Percentiles rank a stretch among this genome's conserved stretches.
phyloP scores from a whole-genome alignment of 2,797 vertebrate genomes.

The Falco berigora region DNA sequence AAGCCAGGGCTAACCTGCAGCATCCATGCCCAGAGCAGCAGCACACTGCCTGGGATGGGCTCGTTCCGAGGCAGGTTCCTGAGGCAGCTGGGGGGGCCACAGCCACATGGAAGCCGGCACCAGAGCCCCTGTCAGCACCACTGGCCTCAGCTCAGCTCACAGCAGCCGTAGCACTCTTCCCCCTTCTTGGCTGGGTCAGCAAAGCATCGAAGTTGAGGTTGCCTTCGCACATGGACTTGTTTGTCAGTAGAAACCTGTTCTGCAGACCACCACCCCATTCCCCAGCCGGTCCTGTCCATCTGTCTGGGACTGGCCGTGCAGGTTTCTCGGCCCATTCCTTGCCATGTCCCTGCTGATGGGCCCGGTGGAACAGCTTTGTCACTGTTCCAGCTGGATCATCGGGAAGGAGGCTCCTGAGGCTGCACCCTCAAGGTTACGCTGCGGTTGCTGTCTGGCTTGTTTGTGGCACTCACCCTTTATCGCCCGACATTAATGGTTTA shows the following conservation, averaged over 20 bases:
- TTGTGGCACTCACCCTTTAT: background rate
- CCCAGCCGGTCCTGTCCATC: background rate
- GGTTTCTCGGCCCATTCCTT: background rate
- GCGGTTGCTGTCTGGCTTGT: background rate
- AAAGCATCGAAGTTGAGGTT: background rate
- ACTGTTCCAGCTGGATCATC: background rate
- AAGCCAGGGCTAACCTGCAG: background rate
- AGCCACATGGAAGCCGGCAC: background rate
- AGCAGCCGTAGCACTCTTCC: background rate
- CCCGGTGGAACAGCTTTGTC: background rate
- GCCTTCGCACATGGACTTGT: background rate
- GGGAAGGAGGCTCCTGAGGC: background rate
- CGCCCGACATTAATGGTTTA: background rate
- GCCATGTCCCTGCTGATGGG: background rate
- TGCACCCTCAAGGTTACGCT: background rate
- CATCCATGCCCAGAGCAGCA: background rate
- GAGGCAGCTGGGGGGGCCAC: background rate
- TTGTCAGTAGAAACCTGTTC: background rate
- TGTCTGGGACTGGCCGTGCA: accelerated
- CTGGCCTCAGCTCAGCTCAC: background rate
- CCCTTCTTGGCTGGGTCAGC: background rate
- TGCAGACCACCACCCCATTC: background rate
- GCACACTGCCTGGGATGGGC: accelerated
- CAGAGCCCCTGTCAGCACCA: background rate
- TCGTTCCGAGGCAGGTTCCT: background rate